phyloP scores from a whole-genome alignment of 2,888 invertebrate species.

The Melipona beecheii region DNA sequence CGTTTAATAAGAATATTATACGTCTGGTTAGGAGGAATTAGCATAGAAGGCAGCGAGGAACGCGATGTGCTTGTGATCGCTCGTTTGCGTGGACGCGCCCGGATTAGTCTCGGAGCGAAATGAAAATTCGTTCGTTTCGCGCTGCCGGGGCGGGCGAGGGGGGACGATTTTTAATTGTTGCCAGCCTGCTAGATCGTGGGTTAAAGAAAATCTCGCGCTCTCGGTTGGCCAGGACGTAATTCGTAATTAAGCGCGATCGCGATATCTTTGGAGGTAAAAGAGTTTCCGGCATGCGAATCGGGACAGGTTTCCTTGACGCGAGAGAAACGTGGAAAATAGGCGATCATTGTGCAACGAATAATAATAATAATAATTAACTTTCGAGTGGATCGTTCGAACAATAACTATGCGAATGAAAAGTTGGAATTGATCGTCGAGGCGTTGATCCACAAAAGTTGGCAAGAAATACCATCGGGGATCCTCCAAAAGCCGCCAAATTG shows the following conservation, averaged over 20 bases:
- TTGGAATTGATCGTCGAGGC: too few species aligned
- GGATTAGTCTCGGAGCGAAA: conserved; percentile 23
- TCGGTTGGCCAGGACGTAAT: background rate
- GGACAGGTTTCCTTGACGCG: background rate
- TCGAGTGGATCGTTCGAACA: too few species aligned
- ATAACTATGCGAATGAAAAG: too few species aligned
- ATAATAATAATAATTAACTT: background rate
- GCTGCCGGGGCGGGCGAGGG: background rate
- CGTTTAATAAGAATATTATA: conserved; percentile 57
- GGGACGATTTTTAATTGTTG: background rate
- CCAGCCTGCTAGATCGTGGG: background rate
- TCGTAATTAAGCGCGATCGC: background rate
- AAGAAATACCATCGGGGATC: too few species aligned
- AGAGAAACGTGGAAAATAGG: background rate
- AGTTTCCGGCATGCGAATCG: conserved; percentile 1
- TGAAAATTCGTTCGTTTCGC: conserved; percentile 5
- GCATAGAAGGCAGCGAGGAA: conserved; percentile 21
- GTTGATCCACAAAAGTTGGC: too few species aligned
- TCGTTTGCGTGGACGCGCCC: background rate
- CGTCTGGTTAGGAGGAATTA: conserved; percentile 49
- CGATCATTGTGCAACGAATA: background rate
- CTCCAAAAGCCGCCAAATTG: too few species aligned
- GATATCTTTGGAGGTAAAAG: background rate
- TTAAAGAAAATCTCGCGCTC: background rate
- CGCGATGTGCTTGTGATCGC: conserved; percentile 12